Evolutionary conservation across 2,888 invertebrate species (phyloP), one percentile per base, ranked within the genome.

Genomic region (Isoperla grammatica): DNA sequence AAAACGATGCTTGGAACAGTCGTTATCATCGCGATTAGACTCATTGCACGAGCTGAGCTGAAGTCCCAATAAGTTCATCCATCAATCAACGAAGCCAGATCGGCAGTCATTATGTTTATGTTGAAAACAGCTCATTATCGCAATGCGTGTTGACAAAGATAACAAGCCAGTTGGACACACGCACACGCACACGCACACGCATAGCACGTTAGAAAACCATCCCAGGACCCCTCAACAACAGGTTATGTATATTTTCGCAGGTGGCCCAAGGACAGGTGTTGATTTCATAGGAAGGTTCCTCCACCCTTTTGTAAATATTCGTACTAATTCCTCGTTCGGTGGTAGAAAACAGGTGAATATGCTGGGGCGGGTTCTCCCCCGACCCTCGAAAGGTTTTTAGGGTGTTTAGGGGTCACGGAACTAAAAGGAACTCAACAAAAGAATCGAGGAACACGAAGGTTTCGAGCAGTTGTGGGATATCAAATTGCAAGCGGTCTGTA

Each of bases 211-310:
- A 4, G 8, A 4, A 29, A 29, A 29, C 29, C 29, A 29, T 6
- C 29, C 29, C 4, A 29, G n/a, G n/a, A n/a, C n/a, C n/a, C n/a
- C n/a, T n/a, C n/a, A n/a, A 1, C 50, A 53, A 53, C 53, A 39
- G 53, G 53, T 53, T 53, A 53, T 53, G 39, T 15, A 19, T 49
- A 49, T 49, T 45, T 49, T 53, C 39, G 53, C 53, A 53, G 53
- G 46, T 46, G 46, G 15, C 39, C 37, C 1, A 35, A 53, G 9
- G 37, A 37, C 17, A 53, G 19, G 39, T 37, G 19, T 53, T 8
- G n/a, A 39, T 20, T 19, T 19, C 15, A 53, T 53, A 53, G 29
- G 29, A 11, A 46, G 6, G 20, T 22, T 46, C 20, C 22, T 46
- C 23, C 53, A 53, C 53, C 53, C 53, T 53, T 29, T 11, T 15